Evolutionary conservation across 2,797 vertebrate genomes (phyloP).

Genomic region (Coilia nasus): DNA sequence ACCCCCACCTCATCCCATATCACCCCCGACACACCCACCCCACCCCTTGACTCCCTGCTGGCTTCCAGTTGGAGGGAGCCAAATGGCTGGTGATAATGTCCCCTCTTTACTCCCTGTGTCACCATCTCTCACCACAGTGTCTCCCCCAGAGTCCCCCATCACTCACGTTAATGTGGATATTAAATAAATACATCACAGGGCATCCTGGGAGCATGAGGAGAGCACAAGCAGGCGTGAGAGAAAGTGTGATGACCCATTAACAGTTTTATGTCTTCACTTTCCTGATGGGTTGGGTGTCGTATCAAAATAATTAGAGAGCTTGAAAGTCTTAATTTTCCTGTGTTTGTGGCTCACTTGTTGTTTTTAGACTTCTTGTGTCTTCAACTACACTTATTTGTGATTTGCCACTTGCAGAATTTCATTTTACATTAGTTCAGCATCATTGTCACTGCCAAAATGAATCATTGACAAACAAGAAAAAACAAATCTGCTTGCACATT

Average conservation of each 20-base stretch:
- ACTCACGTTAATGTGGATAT: constrained; percentile 9
- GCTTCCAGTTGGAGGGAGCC: constrained; percentile 11
- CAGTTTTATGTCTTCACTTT: neutral
- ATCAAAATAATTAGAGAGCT: neutral
- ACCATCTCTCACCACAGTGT: constrained; percentile 9
- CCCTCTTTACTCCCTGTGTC: constrained; percentile 5
- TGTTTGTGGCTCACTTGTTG: too few relatives aligned
- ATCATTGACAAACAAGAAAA: neutral
- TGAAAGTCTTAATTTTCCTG: too few relatives aligned
- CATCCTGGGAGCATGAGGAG: neutral
- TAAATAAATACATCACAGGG: constrained; percentile 12
- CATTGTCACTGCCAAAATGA: neutral
- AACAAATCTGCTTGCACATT: neutral
- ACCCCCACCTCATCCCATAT: neutral
- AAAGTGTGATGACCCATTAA: neutral
- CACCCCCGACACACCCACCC: too few relatives aligned
- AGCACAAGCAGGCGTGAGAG: neutral
- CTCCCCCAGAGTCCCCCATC: neutral
- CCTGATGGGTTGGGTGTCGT: neutral
- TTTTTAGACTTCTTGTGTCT: too few relatives aligned
- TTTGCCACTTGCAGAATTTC: neutral
- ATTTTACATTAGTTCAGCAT: neutral
- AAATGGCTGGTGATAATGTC: constrained; percentile 26
- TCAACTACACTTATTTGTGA: neutral
- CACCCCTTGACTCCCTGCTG: constrained; percentile 1